Percentiles rank a stretch among this genome's conserved stretches.
Conservation (phyloP, 2,888 invertebrate species). For the Drosophila phalerata region DNA sequence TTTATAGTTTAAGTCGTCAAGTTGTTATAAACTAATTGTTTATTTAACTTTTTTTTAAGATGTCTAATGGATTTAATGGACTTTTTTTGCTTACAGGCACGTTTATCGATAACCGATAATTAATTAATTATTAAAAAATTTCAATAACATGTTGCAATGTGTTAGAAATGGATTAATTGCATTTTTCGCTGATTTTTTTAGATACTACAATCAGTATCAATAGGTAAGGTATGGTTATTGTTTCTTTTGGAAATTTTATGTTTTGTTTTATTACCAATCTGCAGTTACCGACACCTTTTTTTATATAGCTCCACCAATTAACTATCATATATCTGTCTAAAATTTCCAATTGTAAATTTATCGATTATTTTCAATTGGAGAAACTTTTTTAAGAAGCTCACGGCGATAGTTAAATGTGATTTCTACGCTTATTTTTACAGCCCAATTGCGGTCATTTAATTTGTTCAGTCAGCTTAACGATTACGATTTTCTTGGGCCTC, state of each 20-base stretch:
- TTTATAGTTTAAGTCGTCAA: background rate
- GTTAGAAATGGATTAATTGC: no score
- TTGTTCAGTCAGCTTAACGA: slow-evolving; percentile 54
- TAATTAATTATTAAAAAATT: no score
- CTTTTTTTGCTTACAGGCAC: no score
- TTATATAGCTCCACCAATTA: background rate
- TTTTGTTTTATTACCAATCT: background rate
- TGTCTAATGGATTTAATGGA: no score
- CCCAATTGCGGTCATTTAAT: slow-evolving; percentile 60
- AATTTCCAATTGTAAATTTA: background rate
- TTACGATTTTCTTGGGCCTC: slow-evolving; percentile 30
- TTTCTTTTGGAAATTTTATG: background rate
- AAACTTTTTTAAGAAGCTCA: slow-evolving; percentile 17
- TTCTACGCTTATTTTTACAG: slow-evolving; percentile 38
- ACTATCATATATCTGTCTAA: background rate
- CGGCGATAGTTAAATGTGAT: slow-evolving; percentile 7
- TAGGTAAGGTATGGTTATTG: no score
- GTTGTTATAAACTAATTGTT: background rate
- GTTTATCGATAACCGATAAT: no score
- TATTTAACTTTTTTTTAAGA: background rate
- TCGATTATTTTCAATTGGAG: slow-evolving; percentile 9
- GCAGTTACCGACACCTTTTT: background rate
- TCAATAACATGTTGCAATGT: no score
- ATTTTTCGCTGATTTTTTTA: no score
- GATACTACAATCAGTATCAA: no score